These are phyloP conservation scores for Muscicapa adusta DNA, from an alignment of 2,113 vertebrate genomes.

Conservation along the genomic window DNA sequence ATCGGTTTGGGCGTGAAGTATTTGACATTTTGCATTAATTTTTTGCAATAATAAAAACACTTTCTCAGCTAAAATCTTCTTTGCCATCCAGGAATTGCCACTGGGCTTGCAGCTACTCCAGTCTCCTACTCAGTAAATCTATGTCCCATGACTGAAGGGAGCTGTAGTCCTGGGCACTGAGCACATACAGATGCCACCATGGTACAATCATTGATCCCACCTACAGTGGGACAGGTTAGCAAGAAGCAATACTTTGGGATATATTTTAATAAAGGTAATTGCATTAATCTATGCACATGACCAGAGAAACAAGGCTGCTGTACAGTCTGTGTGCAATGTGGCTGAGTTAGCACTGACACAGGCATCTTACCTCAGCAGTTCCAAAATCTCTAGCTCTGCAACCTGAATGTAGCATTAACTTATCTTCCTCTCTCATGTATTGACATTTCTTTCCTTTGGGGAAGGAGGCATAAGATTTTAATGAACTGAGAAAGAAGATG, in stretches of 20 bases:
- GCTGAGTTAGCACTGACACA: background rate
- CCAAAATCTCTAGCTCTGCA: slow-evolving; percentile 29
- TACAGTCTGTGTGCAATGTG: background rate
- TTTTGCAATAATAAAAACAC: slow-evolving; percentile 39
- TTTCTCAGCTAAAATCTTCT: slow-evolving; percentile 39
- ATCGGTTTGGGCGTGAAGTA: slow-evolving; percentile 51
- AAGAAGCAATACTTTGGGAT: background rate
- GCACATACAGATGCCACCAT: background rate
- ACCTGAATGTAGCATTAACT: background rate
- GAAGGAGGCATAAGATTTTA: slow-evolving; percentile 14
- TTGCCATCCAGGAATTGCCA: slow-evolving; percentile 2
- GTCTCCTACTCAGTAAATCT: background rate
- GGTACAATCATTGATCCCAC: background rate
- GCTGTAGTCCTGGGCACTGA: background rate
- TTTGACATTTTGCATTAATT: slow-evolving; percentile 50
- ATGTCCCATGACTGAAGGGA: background rate
- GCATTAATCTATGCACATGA: background rate
- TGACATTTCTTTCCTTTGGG: slow-evolving; percentile 25
- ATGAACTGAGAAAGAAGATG: background rate
- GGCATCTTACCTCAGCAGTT: slow-evolving; percentile 15
- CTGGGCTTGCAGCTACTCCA: background rate
- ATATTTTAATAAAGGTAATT: background rate
- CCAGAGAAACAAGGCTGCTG: background rate
- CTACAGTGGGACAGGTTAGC: background rate
- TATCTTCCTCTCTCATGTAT: background rate